A percentile compares a stretch with the other conserved stretches of the same genome.
phyloP scores from a whole-genome alignment of 2,113 vertebrate species.

The Mixornis gularis region DNA sequence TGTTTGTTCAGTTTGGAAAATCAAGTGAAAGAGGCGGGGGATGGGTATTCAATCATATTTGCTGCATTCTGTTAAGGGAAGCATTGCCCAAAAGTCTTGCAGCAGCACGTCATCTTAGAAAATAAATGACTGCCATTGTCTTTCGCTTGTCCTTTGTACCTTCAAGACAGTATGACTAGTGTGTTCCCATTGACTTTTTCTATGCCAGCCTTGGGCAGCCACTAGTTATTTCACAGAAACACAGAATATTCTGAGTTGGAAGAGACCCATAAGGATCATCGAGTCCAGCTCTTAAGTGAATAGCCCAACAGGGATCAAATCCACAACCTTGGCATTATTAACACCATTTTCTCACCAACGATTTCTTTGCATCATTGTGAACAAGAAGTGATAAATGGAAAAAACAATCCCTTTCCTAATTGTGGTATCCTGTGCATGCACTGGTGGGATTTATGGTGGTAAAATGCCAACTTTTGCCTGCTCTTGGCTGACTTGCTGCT shows the following conservation, averaged over 20 bases:
- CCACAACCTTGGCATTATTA: neutral
- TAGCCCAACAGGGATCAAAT: neutral
- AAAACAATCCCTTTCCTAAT: neutral
- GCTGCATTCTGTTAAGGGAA: neutral
- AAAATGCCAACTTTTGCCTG: neutral
- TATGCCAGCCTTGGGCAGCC: neutral
- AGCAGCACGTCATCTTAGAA: neutral
- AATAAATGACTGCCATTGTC: slow-evolving; percentile 30
- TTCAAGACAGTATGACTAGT: neutral
- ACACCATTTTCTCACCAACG: neutral
- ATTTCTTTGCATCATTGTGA: neutral
- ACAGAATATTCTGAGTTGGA: neutral
- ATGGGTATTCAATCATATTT: neutral
- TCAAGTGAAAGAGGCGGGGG: neutral
- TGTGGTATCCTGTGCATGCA: neutral
- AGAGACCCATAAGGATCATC: neutral
- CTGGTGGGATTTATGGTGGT: neutral
- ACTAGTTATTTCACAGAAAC: neutral
- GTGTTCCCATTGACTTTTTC: neutral
- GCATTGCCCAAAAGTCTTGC: neutral
- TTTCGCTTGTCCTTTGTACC: neutral
- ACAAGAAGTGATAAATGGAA: neutral
- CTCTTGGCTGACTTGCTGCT: neutral
- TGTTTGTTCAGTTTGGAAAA: slow-evolving; percentile 8
- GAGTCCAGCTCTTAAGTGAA: neutral